Conservation (phyloP, 1,140 invertebrate species). For the Aplysia californica region DNA sequence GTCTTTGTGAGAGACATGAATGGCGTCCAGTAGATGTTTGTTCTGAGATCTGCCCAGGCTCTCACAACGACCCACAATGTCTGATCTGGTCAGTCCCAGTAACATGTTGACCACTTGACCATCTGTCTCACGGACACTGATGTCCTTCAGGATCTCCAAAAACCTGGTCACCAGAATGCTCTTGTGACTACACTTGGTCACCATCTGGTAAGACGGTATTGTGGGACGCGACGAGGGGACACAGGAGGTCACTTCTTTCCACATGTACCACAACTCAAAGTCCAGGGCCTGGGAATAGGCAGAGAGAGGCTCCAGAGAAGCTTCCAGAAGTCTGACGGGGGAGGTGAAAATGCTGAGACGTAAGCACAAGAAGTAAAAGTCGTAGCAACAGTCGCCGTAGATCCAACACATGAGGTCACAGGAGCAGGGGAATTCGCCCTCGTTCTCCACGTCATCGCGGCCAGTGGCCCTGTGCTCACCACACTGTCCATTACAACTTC, state of each 20-base stretch:
- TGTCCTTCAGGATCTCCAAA: neutral
- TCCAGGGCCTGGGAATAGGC: neutral
- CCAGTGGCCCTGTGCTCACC: too few species aligned
- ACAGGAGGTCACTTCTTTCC: neutral
- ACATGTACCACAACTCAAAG: neutral
- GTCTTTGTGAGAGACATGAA: neutral
- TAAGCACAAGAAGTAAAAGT: constrained; percentile 1
- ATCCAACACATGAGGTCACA: too few species aligned
- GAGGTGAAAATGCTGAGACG: neutral
- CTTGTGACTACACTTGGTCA: neutral
- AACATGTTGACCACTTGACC: neutral
- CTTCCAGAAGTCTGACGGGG: neutral
- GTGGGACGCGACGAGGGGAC: neutral
- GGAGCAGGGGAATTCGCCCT: too few species aligned
- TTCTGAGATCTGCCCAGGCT: neutral
- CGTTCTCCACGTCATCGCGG: too few species aligned
- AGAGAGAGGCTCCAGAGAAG: neutral
- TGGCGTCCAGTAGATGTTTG: neutral
- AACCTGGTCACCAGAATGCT: neutral
- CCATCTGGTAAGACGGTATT: neutral
- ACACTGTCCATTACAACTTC: too few species aligned
- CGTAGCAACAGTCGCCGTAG: constrained; percentile 13
- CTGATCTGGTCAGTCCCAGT: neutral
- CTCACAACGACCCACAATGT: constrained; percentile 5
- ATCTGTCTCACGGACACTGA: neutral